phyloP scores from a whole-genome alignment of 2,888 invertebrate genomes.

The Chrysomela aeneicollis region DNA sequence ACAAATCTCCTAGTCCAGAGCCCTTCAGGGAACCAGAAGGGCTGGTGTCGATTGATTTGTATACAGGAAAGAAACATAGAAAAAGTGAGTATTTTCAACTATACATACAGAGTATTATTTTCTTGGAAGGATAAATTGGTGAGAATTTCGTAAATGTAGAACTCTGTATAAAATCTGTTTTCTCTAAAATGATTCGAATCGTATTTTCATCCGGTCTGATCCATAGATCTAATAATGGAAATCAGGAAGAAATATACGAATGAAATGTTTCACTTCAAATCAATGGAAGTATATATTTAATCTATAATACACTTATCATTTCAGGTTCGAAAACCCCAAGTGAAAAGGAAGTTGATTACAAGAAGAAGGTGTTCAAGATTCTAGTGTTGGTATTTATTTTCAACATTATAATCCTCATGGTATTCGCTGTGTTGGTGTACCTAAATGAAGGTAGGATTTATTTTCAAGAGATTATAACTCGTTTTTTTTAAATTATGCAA shows the following conservation, averaged over 20 bases:
- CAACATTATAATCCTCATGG: constrained; percentile 23
- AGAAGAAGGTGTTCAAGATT: constrained; percentile 28
- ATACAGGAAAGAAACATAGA: constrained; percentile 35
- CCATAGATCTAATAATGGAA: not conserved
- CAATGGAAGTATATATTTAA: no score
- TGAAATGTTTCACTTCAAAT: no score
- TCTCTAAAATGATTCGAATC: no score
- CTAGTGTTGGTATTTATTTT: constrained; percentile 26
- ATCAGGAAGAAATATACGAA: not conserved
- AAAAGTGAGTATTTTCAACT: constrained; percentile 25
- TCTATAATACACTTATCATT: constrained; percentile 10
- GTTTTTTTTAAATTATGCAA: no score
- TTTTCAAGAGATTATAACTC: no score
- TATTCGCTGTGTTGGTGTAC: constrained; percentile 28
- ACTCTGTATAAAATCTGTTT: no score
- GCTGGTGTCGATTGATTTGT: constrained; percentile 55
- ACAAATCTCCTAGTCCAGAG: constrained; percentile 37
- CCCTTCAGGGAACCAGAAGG: constrained; percentile 55
- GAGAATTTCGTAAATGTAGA: no score
- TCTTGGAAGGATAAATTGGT: no score
- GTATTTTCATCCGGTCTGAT: no score
- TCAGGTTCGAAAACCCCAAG: constrained; percentile 21
- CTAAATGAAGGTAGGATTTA: constrained; percentile 35
- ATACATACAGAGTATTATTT: no score
- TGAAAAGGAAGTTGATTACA: constrained; percentile 28